Base-by-base conservation (phyloP, 1,140 invertebrate species). In the Rhagoletis zephyria region DNA sequence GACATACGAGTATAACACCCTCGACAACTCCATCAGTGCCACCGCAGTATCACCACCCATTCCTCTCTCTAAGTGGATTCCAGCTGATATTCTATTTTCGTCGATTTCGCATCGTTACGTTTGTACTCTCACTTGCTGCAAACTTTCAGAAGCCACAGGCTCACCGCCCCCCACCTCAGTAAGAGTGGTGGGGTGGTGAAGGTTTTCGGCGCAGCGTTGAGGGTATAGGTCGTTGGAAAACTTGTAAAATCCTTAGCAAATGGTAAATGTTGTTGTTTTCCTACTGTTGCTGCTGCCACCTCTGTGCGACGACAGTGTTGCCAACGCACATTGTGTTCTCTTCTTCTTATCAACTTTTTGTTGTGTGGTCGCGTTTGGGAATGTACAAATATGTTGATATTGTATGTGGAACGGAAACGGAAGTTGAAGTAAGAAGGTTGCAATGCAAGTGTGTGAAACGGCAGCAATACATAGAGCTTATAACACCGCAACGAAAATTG, bases 321-420 rank as follows among this genome's bases (percentile, higher is more conserved):
- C 6, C 42, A 85, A 30, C 30, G 85, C 12, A 30, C 30, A 40
- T 63, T 40, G 42, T 61, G 19, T 14, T 14, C 60, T 45, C 14
- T 63, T 85, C n/a, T 85, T 6, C 1, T 30, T 12, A 85, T 12
- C 40, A 16, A 14, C 60, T 63, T 61, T 63, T 45, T 85, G 60
- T 85, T 60, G 59, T 63, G 59, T 51, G 85, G 85, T 85, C 85
- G 85, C 60, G 56, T 60, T 85, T 85, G 85, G 40, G 74, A 81
- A 56, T 81, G 48, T 56, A 48, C 48, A 56, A 56, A 56, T 81
- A 81, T 30, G 19, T 30, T 6, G 4, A 30, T 5, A 5, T 5
- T 48, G 74, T 81, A 81, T 42, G 59, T 42, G 60, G 56, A 85
- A 85, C 85, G 85, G 85, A 85, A 85, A 85, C 85, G 85, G 85